Percentiles rank a stretch among this genome's conserved stretches.
Evolutionary conservation across 2,888 invertebrate species (phyloP).

Genomic region (Lypha dubia): DNA sequence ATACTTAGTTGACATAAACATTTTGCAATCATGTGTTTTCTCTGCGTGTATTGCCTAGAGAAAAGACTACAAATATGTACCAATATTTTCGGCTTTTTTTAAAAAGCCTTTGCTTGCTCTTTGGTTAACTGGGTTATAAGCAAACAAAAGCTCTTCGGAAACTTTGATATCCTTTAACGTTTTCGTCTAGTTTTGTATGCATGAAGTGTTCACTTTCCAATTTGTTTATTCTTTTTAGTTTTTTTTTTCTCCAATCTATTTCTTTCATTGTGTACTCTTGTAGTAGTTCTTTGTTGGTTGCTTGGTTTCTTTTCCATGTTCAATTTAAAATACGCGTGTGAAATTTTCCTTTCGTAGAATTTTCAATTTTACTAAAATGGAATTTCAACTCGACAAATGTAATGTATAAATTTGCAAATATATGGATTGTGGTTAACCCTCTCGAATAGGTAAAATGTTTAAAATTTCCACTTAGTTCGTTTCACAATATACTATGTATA

Average conservation of each 20-base stretch:
- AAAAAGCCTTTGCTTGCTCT: not conserved
- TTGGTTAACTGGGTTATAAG: constrained; percentile 36
- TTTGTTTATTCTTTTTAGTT: constrained; percentile 65
- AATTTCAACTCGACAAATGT: constrained; percentile 68
- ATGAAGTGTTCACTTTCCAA: constrained; percentile 73
- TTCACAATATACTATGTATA: not conserved
- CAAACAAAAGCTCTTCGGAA: not conserved
- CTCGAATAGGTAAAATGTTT: constrained; percentile 66
- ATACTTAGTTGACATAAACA: too few relatives aligned
- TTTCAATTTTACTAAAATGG: constrained; percentile 66
- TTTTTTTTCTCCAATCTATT: too few relatives aligned
- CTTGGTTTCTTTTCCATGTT: constrained; percentile 17
- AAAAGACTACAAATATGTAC: too few relatives aligned
- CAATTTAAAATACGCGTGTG: constrained; percentile 70
- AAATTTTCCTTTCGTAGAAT: constrained; percentile 62
- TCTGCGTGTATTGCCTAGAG: too few relatives aligned
- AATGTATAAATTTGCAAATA: constrained; percentile 70
- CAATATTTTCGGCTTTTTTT: too few relatives aligned
- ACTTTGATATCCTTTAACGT: constrained; percentile 29
- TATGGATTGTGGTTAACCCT: constrained; percentile 70
- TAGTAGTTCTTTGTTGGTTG: constrained; percentile 13
- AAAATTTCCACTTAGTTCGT: not conserved
- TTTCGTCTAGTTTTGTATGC: constrained; percentile 72
- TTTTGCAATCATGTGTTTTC: too few relatives aligned
- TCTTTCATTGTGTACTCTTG: not conserved